A percentile compares a stretch with the other conserved stretches of the same genome.
Evolutionary conservation across 2,113 vertebrate genomes (phyloP).

Genomic region (Mixornis gularis): DNA sequence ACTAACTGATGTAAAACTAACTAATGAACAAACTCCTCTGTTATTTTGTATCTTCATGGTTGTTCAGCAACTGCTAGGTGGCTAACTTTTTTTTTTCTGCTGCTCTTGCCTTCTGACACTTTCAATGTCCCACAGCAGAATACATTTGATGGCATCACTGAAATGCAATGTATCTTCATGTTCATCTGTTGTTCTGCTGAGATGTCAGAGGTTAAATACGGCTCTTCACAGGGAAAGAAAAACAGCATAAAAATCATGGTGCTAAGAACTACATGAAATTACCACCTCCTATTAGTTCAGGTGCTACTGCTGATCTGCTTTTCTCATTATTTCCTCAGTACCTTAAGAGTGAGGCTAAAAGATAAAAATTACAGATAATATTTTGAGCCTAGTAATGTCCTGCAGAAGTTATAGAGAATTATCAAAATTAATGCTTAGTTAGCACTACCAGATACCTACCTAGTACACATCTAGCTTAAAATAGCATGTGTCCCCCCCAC

Average conservation of each 20-base stretch:
- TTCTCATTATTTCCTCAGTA: neutral
- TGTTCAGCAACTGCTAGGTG: neutral
- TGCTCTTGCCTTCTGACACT: neutral
- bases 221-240: neutral
- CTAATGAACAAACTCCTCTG: neutral
- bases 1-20: neutral
- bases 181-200: neutral
- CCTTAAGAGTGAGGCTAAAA: neutral
- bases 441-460: neutral
- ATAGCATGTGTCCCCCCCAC: rapidly evolving
- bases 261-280: neutral
- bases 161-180: neutral
- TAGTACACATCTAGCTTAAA: neutral
- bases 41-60: neutral
- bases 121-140: neutral
- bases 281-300: neutral
- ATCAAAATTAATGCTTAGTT: neutral
- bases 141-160: neutral
- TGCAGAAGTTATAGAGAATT: neutral
- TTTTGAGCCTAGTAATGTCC: neutral
- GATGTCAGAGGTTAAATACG: neutral
- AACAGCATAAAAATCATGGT: neutral
- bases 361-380: neutral
- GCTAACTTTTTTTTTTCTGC: neutral
- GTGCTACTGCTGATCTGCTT: neutral